Evolutionary conservation across 2,888 invertebrate species (phyloP), one percentile per base, ranked within the genome.

Genomic region (Folsomia manolachei): DNA sequence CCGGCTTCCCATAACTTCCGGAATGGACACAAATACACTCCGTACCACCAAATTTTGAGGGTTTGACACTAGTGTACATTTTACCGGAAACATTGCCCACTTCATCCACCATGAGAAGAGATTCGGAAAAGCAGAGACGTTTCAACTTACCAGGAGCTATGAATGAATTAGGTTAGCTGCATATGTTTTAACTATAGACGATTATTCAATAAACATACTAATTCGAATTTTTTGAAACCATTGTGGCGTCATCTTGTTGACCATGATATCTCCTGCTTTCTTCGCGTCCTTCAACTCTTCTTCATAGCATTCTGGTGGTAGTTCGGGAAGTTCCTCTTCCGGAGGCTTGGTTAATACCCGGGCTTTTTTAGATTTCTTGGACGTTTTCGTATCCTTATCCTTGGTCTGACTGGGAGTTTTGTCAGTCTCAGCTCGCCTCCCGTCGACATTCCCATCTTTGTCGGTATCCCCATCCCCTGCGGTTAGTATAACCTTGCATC

Each of bases 31-130:
- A 73, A 0, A 79, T 9, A 52, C 78, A 78, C 1, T 63, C 65
- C 18, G 69, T 67, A 19, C 72, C 78, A n/a, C 39, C 64, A 73
- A 75, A 78, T 26, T 77, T 74, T n/a, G 75, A 51, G 4, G 24
- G 61, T 1, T 71, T 65, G 1, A 75, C 71, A 11, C 71, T 69
- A 11, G 69, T 69, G 27, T 78, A 78, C 68, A 74, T 74, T 71
- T 80, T 80, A 19, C 80, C 80, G 0, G 75, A 73, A 0, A 72
- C 71, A 1, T 68, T 61, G 11, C 80, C 78, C 0, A 67, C 62
- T 65, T 80, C 80, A 14, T 75, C 76, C 0, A 79, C 73, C 69
- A 79, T 63, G 1, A 80, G 74, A 2, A 77, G 69, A 0, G 79
- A 79, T 52, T 80, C 80, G 0, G 77, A 72, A 39, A 75, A 80